Evolutionary conservation across 1,140 invertebrate species (phyloP), one percentile per base, ranked within the genome.

Genomic region (Drosophila erecta): DNA sequence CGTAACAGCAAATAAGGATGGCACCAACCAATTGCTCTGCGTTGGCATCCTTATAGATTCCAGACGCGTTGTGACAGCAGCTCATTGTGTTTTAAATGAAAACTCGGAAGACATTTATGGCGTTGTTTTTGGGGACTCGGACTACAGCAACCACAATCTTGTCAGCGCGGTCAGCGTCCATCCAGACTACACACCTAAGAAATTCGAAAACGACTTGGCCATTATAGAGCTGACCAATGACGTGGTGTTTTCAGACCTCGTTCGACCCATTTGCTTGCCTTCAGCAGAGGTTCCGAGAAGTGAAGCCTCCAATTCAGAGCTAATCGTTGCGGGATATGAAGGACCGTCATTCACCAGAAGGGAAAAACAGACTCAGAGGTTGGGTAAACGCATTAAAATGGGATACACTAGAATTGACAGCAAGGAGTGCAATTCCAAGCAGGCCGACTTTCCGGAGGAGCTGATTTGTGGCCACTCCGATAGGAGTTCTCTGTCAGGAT

Each of bases 201-300:
- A 51, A 4, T 0, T n/a, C 7, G 17, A 33, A 22, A 33, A 60
- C 6, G 55, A 72, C 24, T 15, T 72, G 38, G 66, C 69, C 30
- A 50, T 71, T 14, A 43, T 72, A 4, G 7, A n/a, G 10, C 38
- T 72, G 12, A 2, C 5, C 4, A 14, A 33, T 12, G 27, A 38
- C 2, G 66, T 60, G 12, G 24, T 41, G 17, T n/a, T 44, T 10
- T 37, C 46, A 10, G 66, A 72, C 11, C 46, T 49, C 3, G 40
- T 72, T 10, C 69, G 72, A 30, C 47, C 69, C 17, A 72, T 72
- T 20, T 72, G 69, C 54, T n/a, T 72, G 22, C 54, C 66, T 6
- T 10, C 67, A 7, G 44, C 12, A 0, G 44, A 58, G 11, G n/a
- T n/a, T 10, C 11, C 11, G 0, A 37, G 12, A n/a, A 27, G 12